A percentile compares a stretch with the other conserved stretches of the same genome.
phyloP scores from a whole-genome alignment of 2,113 vertebrate species.

The Eulacestoma nigropectus region DNA sequence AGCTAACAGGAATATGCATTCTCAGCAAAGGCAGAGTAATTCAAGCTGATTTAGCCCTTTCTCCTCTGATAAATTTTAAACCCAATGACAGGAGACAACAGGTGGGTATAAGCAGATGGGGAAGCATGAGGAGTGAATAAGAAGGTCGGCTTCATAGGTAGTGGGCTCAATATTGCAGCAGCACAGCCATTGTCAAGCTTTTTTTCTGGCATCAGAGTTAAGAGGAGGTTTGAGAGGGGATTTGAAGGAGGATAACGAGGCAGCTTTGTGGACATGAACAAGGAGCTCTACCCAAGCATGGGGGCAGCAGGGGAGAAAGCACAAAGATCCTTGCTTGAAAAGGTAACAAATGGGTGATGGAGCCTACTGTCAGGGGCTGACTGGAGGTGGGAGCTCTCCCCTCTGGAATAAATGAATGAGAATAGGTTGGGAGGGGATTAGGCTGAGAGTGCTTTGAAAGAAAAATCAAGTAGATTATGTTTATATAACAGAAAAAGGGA shows the following conservation, averaged over 20 bases:
- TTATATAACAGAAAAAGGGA: constrained; percentile 61
- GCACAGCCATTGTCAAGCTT: constrained; percentile 37
- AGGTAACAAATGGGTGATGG: constrained; percentile 64
- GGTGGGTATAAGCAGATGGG: constrained; percentile 49
- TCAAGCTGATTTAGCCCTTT: constrained; percentile 33
- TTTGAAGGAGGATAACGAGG: constrained; percentile 64
- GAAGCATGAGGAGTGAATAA: constrained; percentile 27
- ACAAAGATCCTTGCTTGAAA: constrained; percentile 65
- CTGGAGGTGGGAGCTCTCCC: constrained; percentile 62
- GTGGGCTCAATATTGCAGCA: constrained; percentile 31
- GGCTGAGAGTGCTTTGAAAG: constrained; percentile 55
- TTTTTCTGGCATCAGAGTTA: constrained; percentile 46
- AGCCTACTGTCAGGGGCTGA: constrained; percentile 57
- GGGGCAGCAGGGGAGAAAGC: constrained; percentile 64
- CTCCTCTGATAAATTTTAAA: constrained; percentile 38
- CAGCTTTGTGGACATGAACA: constrained; percentile 61
- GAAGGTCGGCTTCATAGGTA: constrained; percentile 43
- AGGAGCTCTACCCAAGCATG: constrained; percentile 63
- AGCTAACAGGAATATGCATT: constrained; percentile 15
- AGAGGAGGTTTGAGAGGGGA: constrained; percentile 56
- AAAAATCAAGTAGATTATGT: constrained; percentile 62
- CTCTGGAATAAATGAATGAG: constrained; percentile 65
- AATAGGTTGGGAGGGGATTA: constrained; percentile 64
- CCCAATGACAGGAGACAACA: constrained; percentile 13
- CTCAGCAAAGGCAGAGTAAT: constrained; percentile 36